phyloP scores from a whole-genome alignment of 2,113 vertebrate genomes.

The Platysteira castanea region DNA sequence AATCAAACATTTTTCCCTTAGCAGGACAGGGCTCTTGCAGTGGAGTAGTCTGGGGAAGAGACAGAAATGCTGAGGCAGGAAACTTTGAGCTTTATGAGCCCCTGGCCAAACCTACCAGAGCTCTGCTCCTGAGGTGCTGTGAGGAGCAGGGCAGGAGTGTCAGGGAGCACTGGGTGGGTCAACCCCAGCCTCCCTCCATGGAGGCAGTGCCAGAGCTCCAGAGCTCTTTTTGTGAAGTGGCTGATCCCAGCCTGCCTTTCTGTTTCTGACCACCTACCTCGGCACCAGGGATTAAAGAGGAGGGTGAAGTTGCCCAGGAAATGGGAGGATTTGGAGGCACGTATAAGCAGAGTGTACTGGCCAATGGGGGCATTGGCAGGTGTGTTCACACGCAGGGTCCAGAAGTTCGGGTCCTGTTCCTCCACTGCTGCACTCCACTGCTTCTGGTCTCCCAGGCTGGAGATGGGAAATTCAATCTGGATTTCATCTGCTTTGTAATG shows the following conservation, averaged over 20 bases:
- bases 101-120: too few relatives aligned
- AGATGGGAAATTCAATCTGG: conserved; percentile 54
- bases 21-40: not conserved
- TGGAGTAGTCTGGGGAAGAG: not conserved
- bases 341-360: conserved; percentile 66
- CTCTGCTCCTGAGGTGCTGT: not conserved
- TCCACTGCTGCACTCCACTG: conserved; percentile 72
- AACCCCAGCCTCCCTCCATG: not conserved
- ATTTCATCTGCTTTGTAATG: conserved; percentile 58
- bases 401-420: not conserved
- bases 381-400: conserved; percentile 67
- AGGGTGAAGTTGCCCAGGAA: conserved; percentile 67
- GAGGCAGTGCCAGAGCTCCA: not conserved
- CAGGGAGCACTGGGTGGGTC: not conserved
- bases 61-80: not conserved
- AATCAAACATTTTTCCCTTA: not conserved
- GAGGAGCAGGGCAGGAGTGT: not conserved
- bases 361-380: conserved; percentile 77
- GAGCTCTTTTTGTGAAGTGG: not conserved
- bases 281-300: conserved; percentile 88
- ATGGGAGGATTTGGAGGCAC: not conserved
- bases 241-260: not conserved
- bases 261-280: conserved; percentile 66
- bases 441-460: conserved; percentile 37
- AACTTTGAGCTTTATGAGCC: not conserved